These are phyloP conservation scores for Hippocampus kuda DNA, from an alignment of 2,797 vertebrate genomes.

Conservation along the genomic window DNA sequence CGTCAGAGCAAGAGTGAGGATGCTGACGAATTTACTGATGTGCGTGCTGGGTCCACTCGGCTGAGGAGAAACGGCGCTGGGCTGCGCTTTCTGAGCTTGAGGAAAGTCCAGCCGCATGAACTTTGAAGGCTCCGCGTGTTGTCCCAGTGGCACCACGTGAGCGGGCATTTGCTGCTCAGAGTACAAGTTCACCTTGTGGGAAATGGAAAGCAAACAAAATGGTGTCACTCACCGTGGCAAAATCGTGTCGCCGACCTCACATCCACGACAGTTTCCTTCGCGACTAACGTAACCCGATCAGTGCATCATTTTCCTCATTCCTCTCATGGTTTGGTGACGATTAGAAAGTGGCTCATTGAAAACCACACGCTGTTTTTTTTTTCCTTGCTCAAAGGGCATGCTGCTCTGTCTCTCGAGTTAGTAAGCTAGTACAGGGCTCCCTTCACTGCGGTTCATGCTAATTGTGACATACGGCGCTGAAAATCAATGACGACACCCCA, in stretches of 20 bases:
- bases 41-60: conserved; percentile 11
- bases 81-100: conserved; percentile 55
- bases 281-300: too few species aligned
- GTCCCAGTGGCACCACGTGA: conserved; percentile 46
- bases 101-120: conserved; percentile 72
- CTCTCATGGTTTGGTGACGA: too few species aligned
- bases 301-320: too few species aligned
- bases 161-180: conserved; percentile 67
- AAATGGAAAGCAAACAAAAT: background rate
- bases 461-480: too few species aligned
- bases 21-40: conserved; percentile 34
- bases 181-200: conserved; percentile 76
- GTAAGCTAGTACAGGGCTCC: too few species aligned
- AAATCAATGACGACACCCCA: too few species aligned
- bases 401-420: too few species aligned
- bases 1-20: background rate
- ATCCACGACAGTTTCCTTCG: too few species aligned
- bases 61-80: conserved; percentile 19
- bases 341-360: too few species aligned
- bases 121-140: conserved; percentile 51
- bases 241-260: background rate
- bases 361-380: too few species aligned
- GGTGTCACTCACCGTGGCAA: background rate
- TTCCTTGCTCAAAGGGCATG: too few species aligned
- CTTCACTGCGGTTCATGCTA: too few species aligned